Conservation (phyloP, 2,113 vertebrate genomes). For the Nansenia antarctica region DNA sequence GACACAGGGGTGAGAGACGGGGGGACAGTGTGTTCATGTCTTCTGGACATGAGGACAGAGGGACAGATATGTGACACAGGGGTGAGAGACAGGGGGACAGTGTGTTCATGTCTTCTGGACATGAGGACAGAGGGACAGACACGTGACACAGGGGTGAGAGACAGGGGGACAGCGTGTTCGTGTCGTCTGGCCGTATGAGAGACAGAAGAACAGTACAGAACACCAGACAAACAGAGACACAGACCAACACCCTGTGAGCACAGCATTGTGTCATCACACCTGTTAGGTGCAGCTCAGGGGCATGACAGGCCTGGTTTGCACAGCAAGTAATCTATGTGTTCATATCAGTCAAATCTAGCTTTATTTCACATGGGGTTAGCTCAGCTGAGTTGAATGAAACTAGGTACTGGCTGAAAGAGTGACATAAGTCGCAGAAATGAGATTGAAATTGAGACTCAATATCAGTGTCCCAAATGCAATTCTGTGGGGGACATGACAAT, state of each 20-base stretch:
- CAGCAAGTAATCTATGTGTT: too few relatives aligned
- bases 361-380: neutral
- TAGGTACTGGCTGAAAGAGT: neutral
- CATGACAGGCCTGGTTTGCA: neutral
- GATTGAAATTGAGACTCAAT: too few relatives aligned
- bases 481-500: neutral
- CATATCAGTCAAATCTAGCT: neutral
- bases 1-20: conserved; percentile 23
- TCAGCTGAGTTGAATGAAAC: neutral
- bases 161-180: neutral
- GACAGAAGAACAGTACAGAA: conserved; percentile 24
- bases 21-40: conserved; percentile 58
- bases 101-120: too few relatives aligned
- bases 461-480: neutral
- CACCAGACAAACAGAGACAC: conserved; percentile 26
- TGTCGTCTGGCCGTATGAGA: too few relatives aligned
- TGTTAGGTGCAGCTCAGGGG: neutral
- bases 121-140: conserved; percentile 26
- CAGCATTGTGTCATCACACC: neutral
- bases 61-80: neutral
- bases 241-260: conserved; percentile 21
- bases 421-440: too few relatives aligned
- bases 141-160: conserved; percentile 28
- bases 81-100: conserved; percentile 8
- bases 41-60: conserved; percentile 75